Conservation (phyloP, 1,140 invertebrate species). For the Heliconius nattereri region DNA sequence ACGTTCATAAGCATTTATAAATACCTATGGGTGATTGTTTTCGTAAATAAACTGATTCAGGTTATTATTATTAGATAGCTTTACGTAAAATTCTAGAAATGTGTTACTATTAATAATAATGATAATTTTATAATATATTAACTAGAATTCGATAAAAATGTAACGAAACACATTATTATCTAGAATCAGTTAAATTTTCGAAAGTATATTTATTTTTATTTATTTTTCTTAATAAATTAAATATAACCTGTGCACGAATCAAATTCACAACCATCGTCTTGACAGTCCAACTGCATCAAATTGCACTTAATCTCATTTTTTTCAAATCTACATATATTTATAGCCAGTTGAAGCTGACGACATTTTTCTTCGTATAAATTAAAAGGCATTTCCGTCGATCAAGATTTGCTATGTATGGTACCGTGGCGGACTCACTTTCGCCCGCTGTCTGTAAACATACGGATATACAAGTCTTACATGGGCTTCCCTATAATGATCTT, state of each 20-base stretch:
- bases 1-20: too few species aligned
- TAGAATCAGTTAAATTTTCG: too few species aligned
- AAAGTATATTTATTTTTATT: too few species aligned
- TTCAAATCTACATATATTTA: neutral
- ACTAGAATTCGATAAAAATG: neutral
- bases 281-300: too few species aligned
- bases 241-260: too few species aligned
- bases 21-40: too few species aligned
- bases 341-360: neutral
- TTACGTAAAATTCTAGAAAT: neutral
- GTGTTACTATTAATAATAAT: neutral
- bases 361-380: neutral
- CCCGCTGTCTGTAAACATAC: neutral
- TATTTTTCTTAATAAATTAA: too few species aligned
- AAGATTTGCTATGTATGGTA: slow-evolving; percentile 9
- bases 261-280: too few species aligned
- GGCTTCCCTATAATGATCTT: neutral
- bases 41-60: too few species aligned
- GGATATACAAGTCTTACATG: neutral
- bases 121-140: neutral
- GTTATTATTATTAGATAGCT: too few species aligned
- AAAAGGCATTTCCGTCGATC: slow-evolving; percentile 5
- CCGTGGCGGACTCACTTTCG: neutral
- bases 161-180: neutral
- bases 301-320: neutral